A percentile compares a stretch with the other conserved stretches of the same genome.
phyloP scores from a whole-genome alignment of 2,113 vertebrate species.

The Ancistrus triradiatus region DNA sequence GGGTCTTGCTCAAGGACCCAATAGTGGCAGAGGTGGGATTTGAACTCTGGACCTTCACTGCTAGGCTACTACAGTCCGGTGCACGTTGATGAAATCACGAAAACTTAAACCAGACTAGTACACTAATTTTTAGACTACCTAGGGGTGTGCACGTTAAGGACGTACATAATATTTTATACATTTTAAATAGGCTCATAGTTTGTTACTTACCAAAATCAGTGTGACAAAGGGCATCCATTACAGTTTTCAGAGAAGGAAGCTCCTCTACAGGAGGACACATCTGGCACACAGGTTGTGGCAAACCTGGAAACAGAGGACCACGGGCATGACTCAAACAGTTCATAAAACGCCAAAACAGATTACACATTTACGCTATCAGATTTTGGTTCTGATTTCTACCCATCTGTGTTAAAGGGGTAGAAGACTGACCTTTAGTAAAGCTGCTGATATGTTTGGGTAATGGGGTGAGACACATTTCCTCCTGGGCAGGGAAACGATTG shows the following conservation, averaged over 20 bases:
- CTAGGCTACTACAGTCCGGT: too few relatives aligned
- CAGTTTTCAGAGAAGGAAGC: constrained; percentile 63
- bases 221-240: constrained; percentile 74
- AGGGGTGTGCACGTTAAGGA: too few relatives aligned
- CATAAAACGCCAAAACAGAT: not conserved
- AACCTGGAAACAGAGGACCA: constrained; percentile 55
- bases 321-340: not conserved
- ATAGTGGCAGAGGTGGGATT: too few relatives aligned
- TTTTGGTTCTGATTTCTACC: not conserved
- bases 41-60: too few relatives aligned
- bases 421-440: constrained; percentile 71
- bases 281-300: constrained; percentile 80
- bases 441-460: constrained; percentile 63
- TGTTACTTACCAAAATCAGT: constrained; percentile 77
- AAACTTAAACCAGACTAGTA: too few relatives aligned
- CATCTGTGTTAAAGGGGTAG: not conserved
- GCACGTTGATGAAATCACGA: too few relatives aligned
- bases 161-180: too few relatives aligned
- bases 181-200: too few relatives aligned
- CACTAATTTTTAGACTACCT: not conserved
- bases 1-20: too few relatives aligned
- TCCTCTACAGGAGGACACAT: constrained; percentile 75
- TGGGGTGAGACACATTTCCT: constrained; percentile 77
- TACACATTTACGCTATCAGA: not conserved
- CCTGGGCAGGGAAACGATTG: constrained; percentile 73